Evolutionary conservation across 2,888 invertebrate genomes (phyloP).

Genomic region (Stomorhina lunata): DNA sequence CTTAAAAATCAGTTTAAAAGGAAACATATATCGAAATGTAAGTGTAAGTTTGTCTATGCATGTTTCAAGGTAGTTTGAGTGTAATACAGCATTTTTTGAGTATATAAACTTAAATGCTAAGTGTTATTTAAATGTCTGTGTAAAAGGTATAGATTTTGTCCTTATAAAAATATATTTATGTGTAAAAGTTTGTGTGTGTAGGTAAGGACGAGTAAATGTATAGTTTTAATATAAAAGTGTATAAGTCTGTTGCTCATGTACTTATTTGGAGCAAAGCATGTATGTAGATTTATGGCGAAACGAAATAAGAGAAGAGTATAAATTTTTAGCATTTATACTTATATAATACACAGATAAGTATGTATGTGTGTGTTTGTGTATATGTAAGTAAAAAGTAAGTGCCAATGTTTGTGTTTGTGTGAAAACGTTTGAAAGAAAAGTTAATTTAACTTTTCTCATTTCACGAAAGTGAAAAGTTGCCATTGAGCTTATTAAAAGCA

Average conservation of each 20-base stretch:
- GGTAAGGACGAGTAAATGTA: too few species aligned
- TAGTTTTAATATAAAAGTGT: background rate
- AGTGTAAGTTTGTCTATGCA: constrained; percentile 11
- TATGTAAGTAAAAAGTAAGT: too few species aligned
- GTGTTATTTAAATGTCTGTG: constrained; percentile 59
- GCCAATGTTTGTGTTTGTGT: background rate
- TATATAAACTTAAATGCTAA: constrained; percentile 59
- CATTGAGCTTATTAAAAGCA: constrained; percentile 61
- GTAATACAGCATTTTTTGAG: constrained; percentile 20
- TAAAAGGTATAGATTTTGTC: background rate
- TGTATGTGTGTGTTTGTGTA: background rate
- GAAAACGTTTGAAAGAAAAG: constrained; percentile 30
- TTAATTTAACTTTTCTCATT: constrained; percentile 65
- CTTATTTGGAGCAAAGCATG: constrained; percentile 32
- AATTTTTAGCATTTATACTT: constrained; percentile 31
- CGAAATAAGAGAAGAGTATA: background rate
- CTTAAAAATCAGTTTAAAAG: constrained; percentile 56
- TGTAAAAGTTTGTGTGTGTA: background rate
- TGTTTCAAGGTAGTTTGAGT: background rate
- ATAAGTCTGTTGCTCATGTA: constrained; percentile 21
- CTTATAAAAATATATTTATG: background rate
- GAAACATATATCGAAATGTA: constrained; percentile 20
- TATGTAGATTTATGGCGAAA: constrained; percentile 46
- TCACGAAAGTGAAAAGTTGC: constrained; percentile 61
- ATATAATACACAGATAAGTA: background rate